Base-by-base conservation (phyloP, 2,797 vertebrate genomes). In the Sebastes glaucus region DNA sequence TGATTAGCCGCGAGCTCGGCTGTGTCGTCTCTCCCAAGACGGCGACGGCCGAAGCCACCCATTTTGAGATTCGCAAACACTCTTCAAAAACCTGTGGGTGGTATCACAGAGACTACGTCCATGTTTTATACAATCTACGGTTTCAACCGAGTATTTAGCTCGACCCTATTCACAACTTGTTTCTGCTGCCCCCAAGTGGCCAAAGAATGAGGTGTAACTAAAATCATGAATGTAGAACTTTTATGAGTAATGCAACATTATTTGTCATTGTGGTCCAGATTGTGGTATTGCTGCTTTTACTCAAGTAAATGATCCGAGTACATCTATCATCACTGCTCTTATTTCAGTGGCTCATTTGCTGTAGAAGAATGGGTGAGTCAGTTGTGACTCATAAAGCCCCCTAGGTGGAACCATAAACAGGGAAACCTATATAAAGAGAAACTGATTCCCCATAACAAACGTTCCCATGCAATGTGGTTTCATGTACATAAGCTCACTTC, bases 341-440 rank as follows among this genome's bases (percentile, higher is more conserved):
- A 64, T 89, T 87, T 85, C 63, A 77, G 35, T 67, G 74, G 25
- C 27, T 76, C 66, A 83, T 82, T 84, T 81, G 63, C 56, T 35
- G 18, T 5, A 68, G n/a, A 78, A 63, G 67, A 68, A 38, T 28
- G 67, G 25, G 14, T 65, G 32, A 85, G 59, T 86, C 78, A 86
- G 32, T 46, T 81, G 73, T 71, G 66, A 81, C 69, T 88, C 77
- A 73, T 59, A 63, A 80, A 81, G 28, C 67, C 82, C 63, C 71
- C 72, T 77, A 72, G 67, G 72, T 85, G 72, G 64, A 87, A 68
- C 71, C 82, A 85, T 80, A 85, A 86, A 87, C 78, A 80, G 20
- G 49, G 71, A 72, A 82, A 77, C 53, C 76, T 81, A 61, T 78
- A 60, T 20, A 70, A 74, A 74, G 57, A 61, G 32, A 76, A 78